Evolutionary conservation across 2,113 vertebrate genomes (phyloP).

Genomic region (Corydoras sp.): DNA sequence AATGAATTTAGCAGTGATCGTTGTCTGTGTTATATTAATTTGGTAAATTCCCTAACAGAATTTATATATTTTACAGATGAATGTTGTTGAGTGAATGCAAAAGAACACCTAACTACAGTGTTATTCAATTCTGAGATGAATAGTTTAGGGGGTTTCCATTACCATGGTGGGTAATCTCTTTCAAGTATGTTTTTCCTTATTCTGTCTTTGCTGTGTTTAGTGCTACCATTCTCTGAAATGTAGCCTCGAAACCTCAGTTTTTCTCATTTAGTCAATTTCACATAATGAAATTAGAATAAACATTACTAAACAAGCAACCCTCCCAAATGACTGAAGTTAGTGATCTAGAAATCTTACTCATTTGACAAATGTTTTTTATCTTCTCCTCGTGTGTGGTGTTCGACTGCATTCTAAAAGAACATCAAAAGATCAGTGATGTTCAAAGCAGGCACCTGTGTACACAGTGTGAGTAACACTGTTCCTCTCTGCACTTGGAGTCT

Average conservation of each 20-base stretch:
- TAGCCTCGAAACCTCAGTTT: neutral
- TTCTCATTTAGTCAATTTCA: constrained; percentile 13
- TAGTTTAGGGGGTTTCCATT: constrained; percentile 12
- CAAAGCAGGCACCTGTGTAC: constrained; percentile 20
- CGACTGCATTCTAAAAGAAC: neutral
- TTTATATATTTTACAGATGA: too few relatives aligned
- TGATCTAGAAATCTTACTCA: neutral
- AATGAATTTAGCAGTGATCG: too few relatives aligned
- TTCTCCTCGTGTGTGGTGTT: neutral
- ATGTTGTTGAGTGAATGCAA: too few relatives aligned
- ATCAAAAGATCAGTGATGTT: neutral
- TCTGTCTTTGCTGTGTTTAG: neutral
- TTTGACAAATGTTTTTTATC: too few relatives aligned
- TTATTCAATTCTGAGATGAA: constrained; percentile 3
- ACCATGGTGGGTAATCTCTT: neutral
- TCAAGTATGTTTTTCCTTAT: constrained; percentile 1
- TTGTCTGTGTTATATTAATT: too few relatives aligned
- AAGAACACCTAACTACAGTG: constrained; percentile 7
- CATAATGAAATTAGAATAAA: neutral
- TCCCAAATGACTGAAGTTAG: neutral
- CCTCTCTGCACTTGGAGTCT: neutral
- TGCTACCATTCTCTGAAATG: constrained; percentile 14
- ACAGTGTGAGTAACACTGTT: constrained; percentile 21
- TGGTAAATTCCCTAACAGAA: too few relatives aligned
- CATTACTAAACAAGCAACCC: constrained; percentile 7